A percentile compares a stretch with the other conserved stretches of the same genome.
phyloP scores from a whole-genome alignment of 1,140 invertebrate genomes.

The Apolygus lucorum region DNA sequence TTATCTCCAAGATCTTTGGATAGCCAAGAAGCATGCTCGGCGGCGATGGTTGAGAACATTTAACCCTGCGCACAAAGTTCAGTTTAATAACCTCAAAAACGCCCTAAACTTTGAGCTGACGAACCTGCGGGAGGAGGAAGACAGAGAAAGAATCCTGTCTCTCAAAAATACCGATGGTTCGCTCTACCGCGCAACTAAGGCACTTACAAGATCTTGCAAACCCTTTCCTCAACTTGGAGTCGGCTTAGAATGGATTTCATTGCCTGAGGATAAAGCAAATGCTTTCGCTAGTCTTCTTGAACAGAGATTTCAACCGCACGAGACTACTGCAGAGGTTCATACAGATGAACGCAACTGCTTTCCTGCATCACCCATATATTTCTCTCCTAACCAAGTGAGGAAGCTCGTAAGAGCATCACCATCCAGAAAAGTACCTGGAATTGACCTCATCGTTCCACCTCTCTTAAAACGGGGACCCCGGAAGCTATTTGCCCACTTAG shows the following conservation, averaged over 20 bases:
- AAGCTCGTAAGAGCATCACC: background rate
- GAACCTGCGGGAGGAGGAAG: background rate
- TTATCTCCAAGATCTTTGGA: background rate
- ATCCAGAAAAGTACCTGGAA: background rate
- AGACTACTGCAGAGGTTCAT: background rate
- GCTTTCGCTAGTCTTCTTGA: too few species aligned
- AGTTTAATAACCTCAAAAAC: background rate
- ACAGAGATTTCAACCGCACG: too few species aligned
- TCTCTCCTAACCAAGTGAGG: background rate
- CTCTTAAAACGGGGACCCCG: background rate
- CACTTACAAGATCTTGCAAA: background rate
- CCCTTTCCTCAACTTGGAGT: background rate
- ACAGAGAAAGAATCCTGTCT: background rate
- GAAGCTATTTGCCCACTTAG: background rate
- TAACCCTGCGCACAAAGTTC: background rate
- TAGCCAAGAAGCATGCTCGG: background rate
- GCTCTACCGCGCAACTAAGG: background rate
- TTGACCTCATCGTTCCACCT: background rate
- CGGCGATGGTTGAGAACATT: background rate
- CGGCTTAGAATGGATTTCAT: background rate
- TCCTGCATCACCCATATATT: background rate
- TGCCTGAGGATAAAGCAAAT: too few species aligned
- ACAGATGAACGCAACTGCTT: background rate
- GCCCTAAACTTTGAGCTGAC: background rate
- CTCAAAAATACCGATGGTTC: background rate